Evolutionary conservation across 37 sponge, comb jelly and placozoan genomes (phyloP).

Genomic region (Axinella damicornis): DNA sequence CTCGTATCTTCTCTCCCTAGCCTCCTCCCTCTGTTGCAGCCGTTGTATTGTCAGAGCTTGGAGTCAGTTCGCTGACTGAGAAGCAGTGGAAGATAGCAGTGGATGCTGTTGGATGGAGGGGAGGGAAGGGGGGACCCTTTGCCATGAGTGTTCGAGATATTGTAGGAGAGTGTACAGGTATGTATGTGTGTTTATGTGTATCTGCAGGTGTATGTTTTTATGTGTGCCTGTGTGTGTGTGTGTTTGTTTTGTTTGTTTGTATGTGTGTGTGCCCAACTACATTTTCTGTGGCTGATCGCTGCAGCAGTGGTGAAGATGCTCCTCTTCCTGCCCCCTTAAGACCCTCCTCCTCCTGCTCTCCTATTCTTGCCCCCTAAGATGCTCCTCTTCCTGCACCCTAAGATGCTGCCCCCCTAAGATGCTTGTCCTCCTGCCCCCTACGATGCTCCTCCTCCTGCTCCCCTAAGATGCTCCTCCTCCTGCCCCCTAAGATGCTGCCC

Average conservation of each 20-base stretch:
- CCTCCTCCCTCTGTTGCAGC: neutral
- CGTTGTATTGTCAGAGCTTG: constrained; percentile 23
- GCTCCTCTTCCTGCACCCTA: too few relatives aligned
- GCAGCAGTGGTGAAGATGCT: too few relatives aligned
- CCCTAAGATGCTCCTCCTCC: too few relatives aligned
- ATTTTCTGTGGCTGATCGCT: too few relatives aligned
- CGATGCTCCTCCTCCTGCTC: too few relatives aligned
- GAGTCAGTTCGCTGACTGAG: neutral
- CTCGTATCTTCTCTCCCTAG: neutral
- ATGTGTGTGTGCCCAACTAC: neutral
- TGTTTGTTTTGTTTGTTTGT: neutral
- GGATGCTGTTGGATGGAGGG: neutral
- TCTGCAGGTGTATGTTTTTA: neutral
- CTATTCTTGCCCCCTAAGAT: too few relatives aligned
- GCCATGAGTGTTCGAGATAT: neutral
- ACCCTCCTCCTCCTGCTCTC: too few relatives aligned
- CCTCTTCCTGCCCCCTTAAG: too few relatives aligned
- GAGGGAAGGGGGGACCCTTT: neutral
- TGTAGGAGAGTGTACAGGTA: neutral
- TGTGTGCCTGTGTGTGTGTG: neutral
- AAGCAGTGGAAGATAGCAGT: neutral
- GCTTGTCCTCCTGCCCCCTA: too few relatives aligned
- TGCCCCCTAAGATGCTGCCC: too few relatives aligned
- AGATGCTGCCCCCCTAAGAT: too few relatives aligned
- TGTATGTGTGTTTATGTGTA: constrained; percentile 8